Conservation (phyloP, 2,113 vertebrate species). For the Pollimyrus isidori region DNA sequence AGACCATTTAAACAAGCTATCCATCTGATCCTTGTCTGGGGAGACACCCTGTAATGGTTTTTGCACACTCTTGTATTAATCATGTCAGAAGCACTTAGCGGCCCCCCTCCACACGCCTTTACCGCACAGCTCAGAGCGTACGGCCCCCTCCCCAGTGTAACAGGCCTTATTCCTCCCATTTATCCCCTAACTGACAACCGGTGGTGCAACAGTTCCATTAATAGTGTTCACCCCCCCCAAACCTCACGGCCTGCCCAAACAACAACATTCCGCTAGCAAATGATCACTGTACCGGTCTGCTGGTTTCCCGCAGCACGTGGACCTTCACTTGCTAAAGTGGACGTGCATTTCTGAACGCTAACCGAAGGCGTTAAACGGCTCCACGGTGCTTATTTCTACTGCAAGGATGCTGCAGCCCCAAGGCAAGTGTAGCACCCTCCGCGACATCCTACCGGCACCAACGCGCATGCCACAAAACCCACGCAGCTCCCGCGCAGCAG, state of each 20-base stretch:
- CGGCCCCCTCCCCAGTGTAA: neutral
- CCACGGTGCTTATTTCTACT: neutral
- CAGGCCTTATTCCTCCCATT: neutral
- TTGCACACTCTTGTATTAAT: slow-evolving; percentile 30
- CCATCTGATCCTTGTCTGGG: slow-evolving; percentile 21
- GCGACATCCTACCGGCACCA: too few species aligned
- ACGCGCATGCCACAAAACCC: too few species aligned
- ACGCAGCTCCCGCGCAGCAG: too few species aligned
- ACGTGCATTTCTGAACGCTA: neutral
- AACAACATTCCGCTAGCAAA: neutral
- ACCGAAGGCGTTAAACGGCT: neutral
- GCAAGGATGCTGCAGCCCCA: neutral
- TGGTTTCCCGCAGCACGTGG: neutral
- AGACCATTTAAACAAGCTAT: slow-evolving; percentile 5
- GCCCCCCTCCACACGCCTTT: neutral
- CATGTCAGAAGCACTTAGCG: slow-evolving; percentile 26
- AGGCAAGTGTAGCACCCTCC: neutral
- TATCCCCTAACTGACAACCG: neutral
- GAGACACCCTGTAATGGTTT: slow-evolving; percentile 13
- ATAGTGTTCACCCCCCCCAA: neutral
- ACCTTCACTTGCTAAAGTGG: neutral
- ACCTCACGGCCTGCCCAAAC: neutral
- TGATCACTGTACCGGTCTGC: neutral
- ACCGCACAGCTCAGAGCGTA: neutral
- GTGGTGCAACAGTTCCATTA: slow-evolving; percentile 10